Conservation (phyloP, 2,888 invertebrate genomes). For the Pteria penguin region DNA sequence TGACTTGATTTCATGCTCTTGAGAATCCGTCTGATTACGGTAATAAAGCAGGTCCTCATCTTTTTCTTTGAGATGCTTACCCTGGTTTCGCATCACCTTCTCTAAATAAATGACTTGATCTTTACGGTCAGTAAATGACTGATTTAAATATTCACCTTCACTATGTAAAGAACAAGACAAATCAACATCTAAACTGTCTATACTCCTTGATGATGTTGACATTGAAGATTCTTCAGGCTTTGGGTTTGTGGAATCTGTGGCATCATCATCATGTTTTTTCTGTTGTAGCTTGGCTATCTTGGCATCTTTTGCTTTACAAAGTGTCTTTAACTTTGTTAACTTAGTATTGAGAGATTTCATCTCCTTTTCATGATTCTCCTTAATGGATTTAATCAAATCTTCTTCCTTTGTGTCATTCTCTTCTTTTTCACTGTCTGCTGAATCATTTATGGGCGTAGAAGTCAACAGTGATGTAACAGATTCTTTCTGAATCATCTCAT, state of each 20-base stretch:
- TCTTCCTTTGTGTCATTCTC: slow-evolving; percentile 7
- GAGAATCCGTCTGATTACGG: slow-evolving; percentile 1
- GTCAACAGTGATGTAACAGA: neutral
- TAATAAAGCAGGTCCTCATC: slow-evolving; percentile 12
- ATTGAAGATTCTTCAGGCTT: slow-evolving; percentile 5
- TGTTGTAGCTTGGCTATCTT: slow-evolving; percentile 35
- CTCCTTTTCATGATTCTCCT: slow-evolving; percentile 30
- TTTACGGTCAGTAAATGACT: neutral
- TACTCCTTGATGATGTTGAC: neutral
- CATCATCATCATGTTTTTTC: slow-evolving; percentile 7
- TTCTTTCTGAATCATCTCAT: slow-evolving; percentile 10
- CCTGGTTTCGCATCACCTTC: slow-evolving; percentile 6
- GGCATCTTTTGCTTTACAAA: slow-evolving; percentile 44
- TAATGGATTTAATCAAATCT: slow-evolving; percentile 13
- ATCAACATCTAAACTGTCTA: neutral
- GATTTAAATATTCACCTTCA: neutral
- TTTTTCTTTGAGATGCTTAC: slow-evolving; percentile 5
- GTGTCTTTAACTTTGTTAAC: slow-evolving; percentile 40
- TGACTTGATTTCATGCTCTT: slow-evolving; percentile 4
- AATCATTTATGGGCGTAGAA: neutral
- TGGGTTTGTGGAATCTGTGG: neutral
- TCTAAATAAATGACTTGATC: neutral
- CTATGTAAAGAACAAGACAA: neutral
- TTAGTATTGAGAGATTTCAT: slow-evolving; percentile 19
- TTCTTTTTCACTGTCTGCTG: neutral